Evolutionary conservation across 2,888 invertebrate species (phyloP), one percentile per base, ranked within the genome.

Genomic region (Helleia helle): DNA sequence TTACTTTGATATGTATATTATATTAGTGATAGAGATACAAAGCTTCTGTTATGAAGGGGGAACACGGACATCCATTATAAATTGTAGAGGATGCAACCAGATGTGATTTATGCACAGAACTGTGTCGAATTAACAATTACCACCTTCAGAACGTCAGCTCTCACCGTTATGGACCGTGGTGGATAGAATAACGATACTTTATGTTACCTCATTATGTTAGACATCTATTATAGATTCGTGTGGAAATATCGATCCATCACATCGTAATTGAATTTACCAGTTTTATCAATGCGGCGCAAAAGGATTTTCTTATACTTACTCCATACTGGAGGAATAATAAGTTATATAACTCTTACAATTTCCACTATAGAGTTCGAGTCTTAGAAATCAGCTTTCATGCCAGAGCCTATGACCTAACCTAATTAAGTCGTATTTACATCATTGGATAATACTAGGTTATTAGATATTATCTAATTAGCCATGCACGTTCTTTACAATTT

Each of bases 51-150:
- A 56, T 65, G 52, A 55, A 40, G 42, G 45, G 40, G 50, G 45
- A 55, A 47, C 43, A 45, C 38, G 38, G 50, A 55, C 43, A 66
- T 65, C 54, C 56, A 57, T 66, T 64, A 71, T 77, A 77, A 77
- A 77, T 74, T 69, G 63, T 67, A 59, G 56, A 65, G 58, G 57
- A 56, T 63, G 62, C 65, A 74, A 70, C 66, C 65, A 65, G 71
- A 53, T 66, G 68, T 72, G 75, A 77, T 76, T 79, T 77, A 79
- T 74, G 71, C 60, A 62, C 58, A 58, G 55, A 59, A 69, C 71
- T 77, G 68, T 74, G 67, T 66, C 76, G 72, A 77, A 79, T 79
- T 71, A 69, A 77, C 75, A 76, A 80, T 80, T 70, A 68, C 67
- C 54, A 61, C 59, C 59, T 65, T 57, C 58, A 58, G 54, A 61